Evolutionary conservation across 1,140 invertebrate species (phyloP).

Genomic region (Drosophila leontia): DNA sequence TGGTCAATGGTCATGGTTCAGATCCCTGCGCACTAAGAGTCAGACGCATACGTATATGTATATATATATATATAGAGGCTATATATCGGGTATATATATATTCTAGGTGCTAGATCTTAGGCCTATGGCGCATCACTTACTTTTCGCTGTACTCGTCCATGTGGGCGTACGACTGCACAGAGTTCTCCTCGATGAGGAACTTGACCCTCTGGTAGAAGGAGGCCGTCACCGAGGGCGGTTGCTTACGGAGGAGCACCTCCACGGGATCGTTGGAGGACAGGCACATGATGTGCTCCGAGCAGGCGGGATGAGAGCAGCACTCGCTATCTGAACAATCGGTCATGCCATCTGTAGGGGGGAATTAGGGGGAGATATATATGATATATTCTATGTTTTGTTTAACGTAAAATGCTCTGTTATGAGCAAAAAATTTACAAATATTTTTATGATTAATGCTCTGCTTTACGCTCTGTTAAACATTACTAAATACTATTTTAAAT

Average conservation of each 20-base stretch:
- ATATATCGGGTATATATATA: conserved; percentile 22
- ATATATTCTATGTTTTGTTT: not conserved
- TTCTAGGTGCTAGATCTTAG: conserved; percentile 21
- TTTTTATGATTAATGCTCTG: not conserved
- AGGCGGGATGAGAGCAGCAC: conserved; percentile 93
- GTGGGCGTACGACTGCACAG: conserved; percentile 98
- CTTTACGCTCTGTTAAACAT: not conserved
- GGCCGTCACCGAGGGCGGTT: conserved; percentile 97
- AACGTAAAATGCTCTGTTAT: not conserved
- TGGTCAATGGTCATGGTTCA: conserved; percentile 12
- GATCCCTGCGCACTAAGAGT: conserved; percentile 50
- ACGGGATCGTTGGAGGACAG: conserved; percentile 97
- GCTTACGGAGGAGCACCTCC: conserved; percentile 96
- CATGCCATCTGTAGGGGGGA: conserved; percentile 92
- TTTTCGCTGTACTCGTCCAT: conserved; percentile 99
- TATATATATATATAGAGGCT: conserved; percentile 43
- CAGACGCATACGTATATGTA: conserved; percentile 46
- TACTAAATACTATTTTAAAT: not conserved
- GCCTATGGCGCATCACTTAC: conserved; percentile 88
- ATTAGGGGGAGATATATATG: too few relatives aligned
- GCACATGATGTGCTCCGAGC: conserved; percentile 96
- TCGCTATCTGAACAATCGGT: conserved; percentile 99
- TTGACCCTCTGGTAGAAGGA: conserved; percentile 99
- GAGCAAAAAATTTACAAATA: not conserved
- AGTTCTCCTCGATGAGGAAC: conserved; percentile 99